Evolutionary conservation across 1,140 invertebrate genomes (phyloP), one percentile per base, ranked within the genome.

Genomic region (Drosophila nikananu): DNA sequence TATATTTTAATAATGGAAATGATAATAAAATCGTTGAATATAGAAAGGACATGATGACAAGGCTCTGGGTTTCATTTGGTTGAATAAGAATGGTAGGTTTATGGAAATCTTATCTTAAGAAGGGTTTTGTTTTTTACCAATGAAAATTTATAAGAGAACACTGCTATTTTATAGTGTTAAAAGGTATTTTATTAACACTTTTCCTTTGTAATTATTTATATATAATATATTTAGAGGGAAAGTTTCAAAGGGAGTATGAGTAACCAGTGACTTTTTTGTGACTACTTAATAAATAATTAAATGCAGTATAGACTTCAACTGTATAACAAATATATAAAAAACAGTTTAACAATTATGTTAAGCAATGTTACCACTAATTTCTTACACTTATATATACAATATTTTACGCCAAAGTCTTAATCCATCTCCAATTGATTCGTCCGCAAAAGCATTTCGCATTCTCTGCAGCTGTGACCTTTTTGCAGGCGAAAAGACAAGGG

Each of bases 1-100:
- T 71, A 55, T 67, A 71, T 71, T 68, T 83, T 55, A 82, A 84
- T 84, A 82, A 86, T 82, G 64, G 74, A 86, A 75, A 75, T 73
- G 42, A 44, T 63, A 66, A 75, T 75, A 86, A 82, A 81, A 21
- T 68, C 30, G 23, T 13, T 17, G 27, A 32, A 37, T 30, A 30
- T 17, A 37, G 25, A 41, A 19, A n/a, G 15, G 6, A 39, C 13
- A 44, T 9, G 44, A 30, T 37, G 19, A 2, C 25, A 58, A 19
- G 7, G 10, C 9, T 63, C 9, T 12, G 15, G 48, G 46, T 62
- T 52, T 52, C 39, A n/a, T 19, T 19, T 21, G 30, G 15, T 4
- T 15, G 17, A 5, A 30, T n/a, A 21, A 8, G 2, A 27, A 12
- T 19, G 25, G 0, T 21, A 12, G 7, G n/a, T 21, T 8, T 32